A percentile compares a stretch with the other conserved stretches of the same genome.
Evolutionary conservation across 2,888 invertebrate genomes (phyloP).

Genomic region (Sphecodes monilicornis): DNA sequence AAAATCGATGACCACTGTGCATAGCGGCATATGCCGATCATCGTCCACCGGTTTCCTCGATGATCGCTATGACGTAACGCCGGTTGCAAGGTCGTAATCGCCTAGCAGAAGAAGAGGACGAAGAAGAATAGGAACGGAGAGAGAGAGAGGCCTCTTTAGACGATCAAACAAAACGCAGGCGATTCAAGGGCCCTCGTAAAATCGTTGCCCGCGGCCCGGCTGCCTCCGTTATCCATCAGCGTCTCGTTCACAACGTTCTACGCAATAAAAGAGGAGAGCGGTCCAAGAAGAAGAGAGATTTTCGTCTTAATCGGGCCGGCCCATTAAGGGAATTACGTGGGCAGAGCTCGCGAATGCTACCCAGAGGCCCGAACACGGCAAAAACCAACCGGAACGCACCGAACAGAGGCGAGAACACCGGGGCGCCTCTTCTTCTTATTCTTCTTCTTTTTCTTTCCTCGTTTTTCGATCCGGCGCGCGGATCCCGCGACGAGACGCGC

Average conservation of each 20-base stretch:
- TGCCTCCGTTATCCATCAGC: constrained; percentile 68
- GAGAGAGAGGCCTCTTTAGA: constrained; percentile 39
- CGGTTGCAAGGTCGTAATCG: constrained; percentile 38
- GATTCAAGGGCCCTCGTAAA: constrained; percentile 64
- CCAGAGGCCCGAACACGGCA: not conserved
- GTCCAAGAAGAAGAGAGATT: constrained; percentile 34
- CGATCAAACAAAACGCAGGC: constrained; percentile 64
- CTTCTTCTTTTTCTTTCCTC: not conserved
- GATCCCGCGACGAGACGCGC: constrained; percentile 30
- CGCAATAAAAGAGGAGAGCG: not conserved
- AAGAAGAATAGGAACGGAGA: not conserved
- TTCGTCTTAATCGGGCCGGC: constrained; percentile 56
- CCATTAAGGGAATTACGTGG: constrained; percentile 58
- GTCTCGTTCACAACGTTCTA: constrained; percentile 27
- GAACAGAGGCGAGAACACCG: constrained; percentile 6
- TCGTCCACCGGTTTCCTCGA: not conserved
- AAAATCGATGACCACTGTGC: too few species aligned
- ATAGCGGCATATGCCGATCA: not conserved
- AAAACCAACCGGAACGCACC: constrained; percentile 13
- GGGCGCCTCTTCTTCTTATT: not conserved
- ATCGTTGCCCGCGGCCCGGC: constrained; percentile 63
- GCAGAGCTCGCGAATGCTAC: constrained; percentile 20
- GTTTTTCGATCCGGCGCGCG: not conserved
- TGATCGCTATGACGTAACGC: constrained; percentile 41
- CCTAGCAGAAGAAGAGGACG: not conserved